A percentile compares a stretch with the other conserved stretches of the same genome.
These are phyloP conservation scores for Diachrysia chrysitis DNA, from an alignment of 2,888 invertebrate genomes.

Conservation along the genomic window DNA sequence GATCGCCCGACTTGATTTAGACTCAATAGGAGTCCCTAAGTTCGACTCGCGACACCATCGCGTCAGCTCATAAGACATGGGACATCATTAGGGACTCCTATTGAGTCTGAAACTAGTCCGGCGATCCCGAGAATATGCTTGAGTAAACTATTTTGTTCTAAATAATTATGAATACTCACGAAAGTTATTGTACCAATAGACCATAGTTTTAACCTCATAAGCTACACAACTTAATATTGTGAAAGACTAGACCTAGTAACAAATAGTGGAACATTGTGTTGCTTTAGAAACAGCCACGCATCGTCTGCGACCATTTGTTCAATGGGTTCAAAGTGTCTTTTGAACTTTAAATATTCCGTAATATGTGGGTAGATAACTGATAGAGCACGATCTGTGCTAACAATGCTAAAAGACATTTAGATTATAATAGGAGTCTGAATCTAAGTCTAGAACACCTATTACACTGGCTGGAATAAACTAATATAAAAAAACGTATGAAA, in stretches of 20 bases:
- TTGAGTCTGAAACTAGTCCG: too few species aligned
- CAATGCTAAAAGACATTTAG: slow-evolving; percentile 19
- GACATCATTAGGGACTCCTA: too few species aligned
- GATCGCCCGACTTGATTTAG: too few species aligned
- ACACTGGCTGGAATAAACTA: background rate
- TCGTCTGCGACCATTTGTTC: slow-evolving; percentile 18
- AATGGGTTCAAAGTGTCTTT: slow-evolving; percentile 7
- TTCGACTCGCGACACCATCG: too few species aligned
- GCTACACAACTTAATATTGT: slow-evolving; percentile 28
- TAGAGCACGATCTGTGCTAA: slow-evolving; percentile 8
- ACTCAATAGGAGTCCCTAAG: too few species aligned
- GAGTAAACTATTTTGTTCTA: too few species aligned
- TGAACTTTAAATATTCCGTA: slow-evolving; percentile 14
- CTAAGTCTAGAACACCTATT: background rate
- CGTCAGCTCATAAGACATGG: too few species aligned
- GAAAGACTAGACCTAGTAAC: slow-evolving; percentile 32
- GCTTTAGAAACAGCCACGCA: slow-evolving; percentile 25
- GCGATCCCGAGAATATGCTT: too few species aligned
- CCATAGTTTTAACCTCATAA: slow-evolving; percentile 28
- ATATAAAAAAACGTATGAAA: background rate
- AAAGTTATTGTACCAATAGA: too few species aligned
- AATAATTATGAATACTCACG: too few species aligned
- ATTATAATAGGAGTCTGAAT: background rate
- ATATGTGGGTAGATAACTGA: background rate
- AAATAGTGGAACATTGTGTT: slow-evolving; percentile 41